Evolutionary conservation across 2,797 vertebrate genomes (phyloP).

Genomic region (Lacerta agilis): DNA sequence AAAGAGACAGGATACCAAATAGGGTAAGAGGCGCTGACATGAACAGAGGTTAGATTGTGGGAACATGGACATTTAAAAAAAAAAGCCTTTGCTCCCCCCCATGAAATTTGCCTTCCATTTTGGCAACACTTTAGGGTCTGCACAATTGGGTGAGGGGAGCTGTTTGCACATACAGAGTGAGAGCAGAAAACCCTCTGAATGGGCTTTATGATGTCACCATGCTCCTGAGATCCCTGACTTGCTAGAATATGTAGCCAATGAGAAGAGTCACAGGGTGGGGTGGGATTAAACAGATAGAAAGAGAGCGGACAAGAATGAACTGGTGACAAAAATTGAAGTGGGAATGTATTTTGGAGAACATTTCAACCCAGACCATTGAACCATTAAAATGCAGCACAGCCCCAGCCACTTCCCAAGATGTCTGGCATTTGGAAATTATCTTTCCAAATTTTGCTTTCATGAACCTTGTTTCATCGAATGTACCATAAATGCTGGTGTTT

Average conservation of each 20-base stretch:
- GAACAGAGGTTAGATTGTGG: neutral
- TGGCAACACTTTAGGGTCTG: no score
- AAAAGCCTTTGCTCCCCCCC: neutral
- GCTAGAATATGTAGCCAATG: neutral
- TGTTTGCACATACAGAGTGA: neutral
- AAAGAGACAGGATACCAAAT: neutral
- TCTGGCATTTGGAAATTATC: no score
- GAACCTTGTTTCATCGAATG: neutral
- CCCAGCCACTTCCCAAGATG: neutral
- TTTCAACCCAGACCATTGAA: no score
- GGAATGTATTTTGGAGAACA: neutral
- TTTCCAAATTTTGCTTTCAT: neutral
- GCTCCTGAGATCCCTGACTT: neutral
- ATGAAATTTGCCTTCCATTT: neutral
- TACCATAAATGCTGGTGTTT: neutral
- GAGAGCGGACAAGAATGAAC: neutral
- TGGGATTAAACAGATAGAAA: neutral
- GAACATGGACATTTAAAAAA: no score
- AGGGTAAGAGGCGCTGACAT: neutral
- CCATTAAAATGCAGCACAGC: neutral
- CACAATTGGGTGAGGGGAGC: no score
- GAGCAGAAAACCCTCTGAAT: neutral
- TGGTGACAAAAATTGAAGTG: no score
- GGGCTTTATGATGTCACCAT: neutral
- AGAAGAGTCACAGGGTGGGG: neutral